These are phyloP conservation scores for Chirona hameri DNA, from an alignment of 2,888 invertebrate species.

Conservation along the genomic window DNA sequence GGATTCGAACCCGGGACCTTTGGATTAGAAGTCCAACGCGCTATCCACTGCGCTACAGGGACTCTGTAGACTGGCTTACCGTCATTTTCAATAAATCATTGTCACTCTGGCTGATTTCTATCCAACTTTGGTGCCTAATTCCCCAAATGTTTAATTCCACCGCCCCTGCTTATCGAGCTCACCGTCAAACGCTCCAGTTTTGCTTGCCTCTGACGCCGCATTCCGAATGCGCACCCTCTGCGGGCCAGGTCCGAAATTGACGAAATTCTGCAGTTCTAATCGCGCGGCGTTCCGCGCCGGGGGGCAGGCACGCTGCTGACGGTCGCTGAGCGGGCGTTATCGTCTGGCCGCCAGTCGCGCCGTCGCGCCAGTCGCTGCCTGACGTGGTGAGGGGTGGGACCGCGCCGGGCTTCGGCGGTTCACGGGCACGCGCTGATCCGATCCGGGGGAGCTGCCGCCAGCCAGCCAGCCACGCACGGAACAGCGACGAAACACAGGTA, in stretches of 20 bases:
- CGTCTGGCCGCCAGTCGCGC: background rate
- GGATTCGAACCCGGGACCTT: conserved; percentile 45
- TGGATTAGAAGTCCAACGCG: conserved; percentile 45
- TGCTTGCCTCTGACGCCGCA: no score
- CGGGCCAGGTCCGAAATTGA: background rate
- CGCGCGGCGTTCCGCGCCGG: background rate
- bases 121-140: no score
- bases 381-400: background rate
- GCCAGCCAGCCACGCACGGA: no score
- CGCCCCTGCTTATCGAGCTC: no score
- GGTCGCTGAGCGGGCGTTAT: background rate
- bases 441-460: no score
- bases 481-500: no score
- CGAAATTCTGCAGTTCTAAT: background rate
- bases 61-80: conserved; percentile 28
- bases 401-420: background rate
- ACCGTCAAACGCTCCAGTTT: no score
- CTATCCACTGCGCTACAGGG: conserved; percentile 44
- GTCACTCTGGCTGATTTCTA: no score
- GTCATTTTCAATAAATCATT: no score
- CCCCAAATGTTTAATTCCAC: no score
- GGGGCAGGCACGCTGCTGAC: background rate
- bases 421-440: no score
- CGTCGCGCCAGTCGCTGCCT: background rate
- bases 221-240: background rate